Evolutionary conservation across 2,113 vertebrate genomes (phyloP), one percentile per base, ranked within the genome.

Genomic region (Proterorhinus semilunaris): DNA sequence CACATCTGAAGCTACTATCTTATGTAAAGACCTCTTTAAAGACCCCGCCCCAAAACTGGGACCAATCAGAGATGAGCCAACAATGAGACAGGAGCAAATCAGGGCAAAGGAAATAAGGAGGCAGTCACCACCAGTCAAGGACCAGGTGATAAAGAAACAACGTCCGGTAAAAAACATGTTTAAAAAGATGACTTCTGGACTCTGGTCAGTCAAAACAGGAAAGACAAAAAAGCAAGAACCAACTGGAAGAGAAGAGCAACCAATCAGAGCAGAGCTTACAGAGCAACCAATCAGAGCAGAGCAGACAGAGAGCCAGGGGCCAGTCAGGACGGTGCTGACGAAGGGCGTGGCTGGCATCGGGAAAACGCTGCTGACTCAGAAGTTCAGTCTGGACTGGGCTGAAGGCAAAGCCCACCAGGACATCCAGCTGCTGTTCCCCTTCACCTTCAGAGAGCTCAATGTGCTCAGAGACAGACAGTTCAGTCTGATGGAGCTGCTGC

Each of bases 1-100:
- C 45, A 71, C 44, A 61, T 42, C 51, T 69, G 71, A 77, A 62
- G 68, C 65, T 62, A 67, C 12, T 11, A 57, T 72, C 17, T 50
- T 10, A 43, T 16, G 48, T 12, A 46, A 68, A 51, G 46, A 64
- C 8, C 51, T 72, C 57, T 76, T 62, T 62, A 62, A 45, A 8
- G 42, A 2, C 13, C 10, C 59, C 11, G 4, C 11, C 36, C 13
- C 44, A 12, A 62, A 8, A 16, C 13, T 5, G 7, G 42, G n/a
- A 4, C 42, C 36, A 45, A 36, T 36, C 21, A 51, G 49, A 10
- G 12, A 11, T 6, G 49, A 13, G 49, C 1, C 12, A 13, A 10
- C 49, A 51, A 6, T 13, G 10, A 13, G 11, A 51, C 8, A 51
- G 12, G 49, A 13, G 15, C 49, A 11, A 51, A 51, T 51, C 49